A percentile compares a stretch with the other conserved stretches of the same genome.
Conservation (phyloP, 2,888 invertebrate species). For the Embidobia sp. region DNA sequence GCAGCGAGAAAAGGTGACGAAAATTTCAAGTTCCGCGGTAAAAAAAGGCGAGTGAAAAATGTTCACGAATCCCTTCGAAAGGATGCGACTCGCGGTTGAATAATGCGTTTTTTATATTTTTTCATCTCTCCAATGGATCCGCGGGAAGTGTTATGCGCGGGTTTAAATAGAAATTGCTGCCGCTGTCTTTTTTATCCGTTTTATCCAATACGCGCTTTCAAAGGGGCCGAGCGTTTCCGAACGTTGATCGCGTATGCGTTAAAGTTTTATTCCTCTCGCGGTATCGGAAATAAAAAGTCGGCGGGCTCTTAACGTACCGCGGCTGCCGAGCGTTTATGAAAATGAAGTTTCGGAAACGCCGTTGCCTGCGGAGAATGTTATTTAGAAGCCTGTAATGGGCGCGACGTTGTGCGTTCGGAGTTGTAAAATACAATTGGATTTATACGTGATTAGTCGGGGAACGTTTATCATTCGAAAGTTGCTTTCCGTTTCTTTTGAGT, state of each 20-base stretch:
- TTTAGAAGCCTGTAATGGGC: constrained; percentile 30
- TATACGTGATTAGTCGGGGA: constrained; percentile 28
- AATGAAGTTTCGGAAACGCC: constrained; percentile 30
- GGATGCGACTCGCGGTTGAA: constrained; percentile 40
- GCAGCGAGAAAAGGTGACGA: no score
- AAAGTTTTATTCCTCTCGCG: constrained; percentile 33
- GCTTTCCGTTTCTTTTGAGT: constrained; percentile 8
- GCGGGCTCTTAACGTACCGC: constrained; percentile 26
- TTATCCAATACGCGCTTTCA: constrained; percentile 37
- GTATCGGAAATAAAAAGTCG: constrained; percentile 35
- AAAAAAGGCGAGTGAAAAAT: no score
- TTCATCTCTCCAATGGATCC: constrained; percentile 42
- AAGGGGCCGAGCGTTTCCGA: constrained; percentile 38
- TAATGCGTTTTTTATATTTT: constrained; percentile 50
- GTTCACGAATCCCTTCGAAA: no score
- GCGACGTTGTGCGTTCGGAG: constrained; percentile 13
- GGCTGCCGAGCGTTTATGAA: constrained; percentile 30
- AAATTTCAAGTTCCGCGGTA: no score
- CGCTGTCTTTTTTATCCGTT: constrained; percentile 25
- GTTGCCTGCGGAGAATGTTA: constrained; percentile 3
- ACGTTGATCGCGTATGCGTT: constrained; percentile 47
- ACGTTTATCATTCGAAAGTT: constrained; percentile 19
- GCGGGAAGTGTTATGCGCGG: constrained; percentile 28
- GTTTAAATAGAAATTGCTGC: constrained; percentile 21
- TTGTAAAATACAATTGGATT: constrained; percentile 45